phyloP scores from a whole-genome alignment of 2,797 vertebrate species.

The Salmo trutta region DNA sequence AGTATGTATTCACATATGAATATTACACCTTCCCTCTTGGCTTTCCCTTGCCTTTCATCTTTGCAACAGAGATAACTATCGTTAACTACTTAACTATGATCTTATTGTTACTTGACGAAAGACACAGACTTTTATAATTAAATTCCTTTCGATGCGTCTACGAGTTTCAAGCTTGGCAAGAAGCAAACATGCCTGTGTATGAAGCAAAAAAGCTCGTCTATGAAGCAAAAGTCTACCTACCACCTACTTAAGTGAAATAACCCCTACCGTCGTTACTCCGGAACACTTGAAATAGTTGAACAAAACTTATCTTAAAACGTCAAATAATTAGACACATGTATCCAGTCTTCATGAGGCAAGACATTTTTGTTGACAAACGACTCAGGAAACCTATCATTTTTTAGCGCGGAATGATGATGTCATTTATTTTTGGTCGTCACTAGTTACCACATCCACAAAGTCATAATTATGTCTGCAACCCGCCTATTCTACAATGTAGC shows the following conservation, averaged over 20 bases:
- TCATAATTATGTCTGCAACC: too few relatives aligned
- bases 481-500: too few relatives aligned
- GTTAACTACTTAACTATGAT: background rate
- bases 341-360: conserved; percentile 21
- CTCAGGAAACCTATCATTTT: conserved; percentile 25
- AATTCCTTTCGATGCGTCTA: background rate
- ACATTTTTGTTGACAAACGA: conserved; percentile 29
- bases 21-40: too few relatives aligned
- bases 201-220: background rate
- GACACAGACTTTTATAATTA: background rate
- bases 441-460: too few relatives aligned
- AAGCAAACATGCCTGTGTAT: background rate
- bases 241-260: background rate
- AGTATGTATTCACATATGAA: too few relatives aligned
- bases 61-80: conserved; percentile 5
- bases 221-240: too few relatives aligned
- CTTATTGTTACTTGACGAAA: background rate
- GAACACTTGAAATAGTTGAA: background rate
- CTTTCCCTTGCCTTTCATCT: conserved; percentile 60
- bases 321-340: conserved; percentile 34
- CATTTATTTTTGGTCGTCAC: conserved; percentile 69
- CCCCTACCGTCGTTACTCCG: background rate
- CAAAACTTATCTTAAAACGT: background rate
- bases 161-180: background rate
- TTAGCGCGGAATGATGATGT: conserved; percentile 65